Evolutionary conservation across 2,113 vertebrate genomes (phyloP).

Genomic region (Pseudopipra pipra): DNA sequence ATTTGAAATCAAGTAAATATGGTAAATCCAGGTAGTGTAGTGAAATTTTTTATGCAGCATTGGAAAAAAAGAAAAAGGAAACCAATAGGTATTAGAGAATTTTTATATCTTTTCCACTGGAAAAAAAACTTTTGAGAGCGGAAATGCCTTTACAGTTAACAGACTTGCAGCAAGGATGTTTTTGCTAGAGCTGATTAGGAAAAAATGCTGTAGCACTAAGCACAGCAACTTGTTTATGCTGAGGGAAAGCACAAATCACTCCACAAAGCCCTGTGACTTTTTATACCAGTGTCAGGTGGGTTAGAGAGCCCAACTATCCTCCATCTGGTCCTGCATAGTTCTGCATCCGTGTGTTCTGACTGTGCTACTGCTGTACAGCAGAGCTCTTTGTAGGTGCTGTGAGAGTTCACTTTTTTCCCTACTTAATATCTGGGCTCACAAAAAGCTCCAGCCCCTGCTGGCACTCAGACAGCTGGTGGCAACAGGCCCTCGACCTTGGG

Average conservation of each 20-base stretch:
- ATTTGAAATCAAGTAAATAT: not conserved
- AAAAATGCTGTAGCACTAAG: not conserved
- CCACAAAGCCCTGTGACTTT: not conserved
- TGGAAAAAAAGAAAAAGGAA: not conserved
- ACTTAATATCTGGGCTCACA: not conserved
- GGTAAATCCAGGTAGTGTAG: not conserved
- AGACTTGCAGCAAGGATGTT: not conserved
- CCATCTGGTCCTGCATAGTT: not conserved
- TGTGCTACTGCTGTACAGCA: not conserved
- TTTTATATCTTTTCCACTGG: not conserved
- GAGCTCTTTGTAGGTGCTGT: not conserved
- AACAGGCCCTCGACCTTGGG: rapidly evolving
- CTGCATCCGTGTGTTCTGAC: not conserved
- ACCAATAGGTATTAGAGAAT: not conserved
- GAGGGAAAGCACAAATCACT: not conserved
- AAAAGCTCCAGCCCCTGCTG: not conserved
- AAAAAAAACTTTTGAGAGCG: not conserved
- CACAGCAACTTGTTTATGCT: not conserved
- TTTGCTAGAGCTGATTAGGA: not conserved
- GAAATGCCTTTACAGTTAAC: constrained; percentile 19
- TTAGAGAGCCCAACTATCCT: not conserved
- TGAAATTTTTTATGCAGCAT: not conserved
- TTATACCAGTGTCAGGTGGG: not conserved
- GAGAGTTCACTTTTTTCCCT: not conserved
- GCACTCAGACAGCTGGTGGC: not conserved